Percentiles rank a stretch among this genome's conserved stretches.
phyloP scores from a whole-genome alignment of 2,888 invertebrate species.

The Sceliomorpha sp. region DNA sequence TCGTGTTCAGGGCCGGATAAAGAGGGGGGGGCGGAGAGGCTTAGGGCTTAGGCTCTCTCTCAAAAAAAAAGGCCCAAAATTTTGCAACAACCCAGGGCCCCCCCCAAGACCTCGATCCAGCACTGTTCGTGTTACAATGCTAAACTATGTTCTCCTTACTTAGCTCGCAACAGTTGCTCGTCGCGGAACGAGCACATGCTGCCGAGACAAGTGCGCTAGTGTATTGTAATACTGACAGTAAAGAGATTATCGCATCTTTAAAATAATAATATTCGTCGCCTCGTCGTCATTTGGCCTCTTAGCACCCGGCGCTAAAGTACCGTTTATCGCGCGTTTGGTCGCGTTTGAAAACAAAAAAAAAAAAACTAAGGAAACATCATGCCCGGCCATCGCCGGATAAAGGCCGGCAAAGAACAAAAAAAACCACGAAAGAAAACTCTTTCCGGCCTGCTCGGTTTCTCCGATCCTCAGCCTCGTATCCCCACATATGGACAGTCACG shows the following conservation, averaged over 20 bases:
- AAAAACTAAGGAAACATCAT: slow-evolving; percentile 21
- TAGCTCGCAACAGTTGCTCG: slow-evolving; percentile 64
- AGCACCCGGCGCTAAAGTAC: slow-evolving; percentile 37
- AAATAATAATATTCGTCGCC: slow-evolving; percentile 54
- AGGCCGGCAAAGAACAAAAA: too few relatives aligned
- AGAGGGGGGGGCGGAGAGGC: too few relatives aligned
- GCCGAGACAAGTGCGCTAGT: slow-evolving; percentile 73
- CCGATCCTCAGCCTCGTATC: too few relatives aligned
- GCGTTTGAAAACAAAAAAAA: slow-evolving; percentile 11
- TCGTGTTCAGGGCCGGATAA: too few relatives aligned
- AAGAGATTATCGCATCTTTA: slow-evolving; percentile 76
- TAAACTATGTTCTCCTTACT: slow-evolving; percentile 69
- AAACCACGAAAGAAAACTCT: too few relatives aligned
- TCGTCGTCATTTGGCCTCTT: slow-evolving; percentile 40
- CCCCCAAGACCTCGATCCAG: too few relatives aligned
- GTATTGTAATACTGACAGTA: slow-evolving; percentile 79
- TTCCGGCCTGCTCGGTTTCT: too few relatives aligned
- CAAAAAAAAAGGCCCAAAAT: too few relatives aligned
- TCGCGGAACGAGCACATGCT: slow-evolving; percentile 53
- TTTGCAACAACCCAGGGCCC: too few relatives aligned
- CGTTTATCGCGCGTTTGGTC: slow-evolving; percentile 10
- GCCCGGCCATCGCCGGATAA: background rate
- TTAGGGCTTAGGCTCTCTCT: too few relatives aligned
- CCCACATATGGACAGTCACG: too few relatives aligned
- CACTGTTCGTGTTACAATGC: too few relatives aligned